Conservation (phyloP, 1,140 invertebrate species). For the Drosophila elegans region DNA sequence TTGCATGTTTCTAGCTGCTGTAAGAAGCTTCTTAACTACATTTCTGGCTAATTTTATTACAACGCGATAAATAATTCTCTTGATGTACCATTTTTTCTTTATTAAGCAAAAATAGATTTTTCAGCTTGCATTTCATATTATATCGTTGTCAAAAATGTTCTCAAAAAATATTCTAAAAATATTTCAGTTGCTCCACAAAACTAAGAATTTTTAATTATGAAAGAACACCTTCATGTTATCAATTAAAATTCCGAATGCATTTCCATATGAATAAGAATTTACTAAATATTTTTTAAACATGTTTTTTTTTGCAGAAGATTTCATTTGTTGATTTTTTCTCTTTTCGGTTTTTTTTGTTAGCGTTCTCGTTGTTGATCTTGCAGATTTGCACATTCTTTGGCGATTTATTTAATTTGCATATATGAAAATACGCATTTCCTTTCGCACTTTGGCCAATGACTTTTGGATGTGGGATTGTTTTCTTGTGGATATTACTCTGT, state of each 20-base stretch:
- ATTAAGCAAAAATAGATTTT: background rate
- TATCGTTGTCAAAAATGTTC: background rate
- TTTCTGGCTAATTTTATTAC: no score
- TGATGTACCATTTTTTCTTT: background rate
- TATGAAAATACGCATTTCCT: slow-evolving; percentile 8
- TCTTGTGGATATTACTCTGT: background rate
- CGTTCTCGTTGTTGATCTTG: slow-evolving; percentile 13
- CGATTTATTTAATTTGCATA: slow-evolving; percentile 49
- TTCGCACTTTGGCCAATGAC: slow-evolving; percentile 34
- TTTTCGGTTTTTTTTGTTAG: background rate
- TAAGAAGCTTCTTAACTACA: no score
- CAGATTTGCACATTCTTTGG: slow-evolving; percentile 34
- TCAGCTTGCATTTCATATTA: background rate
- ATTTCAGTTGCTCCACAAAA: slow-evolving; percentile 3
- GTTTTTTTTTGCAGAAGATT: background rate
- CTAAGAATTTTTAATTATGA: background rate
- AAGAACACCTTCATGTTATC: background rate
- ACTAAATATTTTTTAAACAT: background rate
- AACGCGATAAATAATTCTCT: no score
- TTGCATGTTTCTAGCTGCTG: background rate
- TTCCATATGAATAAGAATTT: background rate
- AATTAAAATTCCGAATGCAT: background rate
- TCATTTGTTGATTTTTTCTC: background rate
- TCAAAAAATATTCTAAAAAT: slow-evolving; percentile 1
- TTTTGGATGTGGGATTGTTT: slow-evolving; percentile 26